Conservation (phyloP, 2,888 invertebrate species). For the Papilio gigon region DNA sequence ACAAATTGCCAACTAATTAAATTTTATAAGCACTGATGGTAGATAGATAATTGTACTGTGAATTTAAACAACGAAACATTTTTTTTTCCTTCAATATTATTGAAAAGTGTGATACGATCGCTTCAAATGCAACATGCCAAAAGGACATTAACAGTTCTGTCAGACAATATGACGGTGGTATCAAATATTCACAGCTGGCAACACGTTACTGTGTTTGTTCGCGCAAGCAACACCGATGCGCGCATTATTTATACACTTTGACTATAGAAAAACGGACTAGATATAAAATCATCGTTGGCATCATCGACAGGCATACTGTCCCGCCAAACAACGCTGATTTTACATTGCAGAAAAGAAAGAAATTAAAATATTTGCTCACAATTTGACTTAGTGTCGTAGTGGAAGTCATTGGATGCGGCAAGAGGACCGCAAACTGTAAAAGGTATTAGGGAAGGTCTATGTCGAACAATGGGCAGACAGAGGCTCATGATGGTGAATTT, state of each 20-base stretch:
- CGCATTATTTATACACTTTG: slow-evolving; percentile 42
- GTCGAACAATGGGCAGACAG: too few relatives aligned
- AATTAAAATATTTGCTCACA: too few relatives aligned
- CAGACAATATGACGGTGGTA: slow-evolving; percentile 72
- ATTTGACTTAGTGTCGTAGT: too few relatives aligned
- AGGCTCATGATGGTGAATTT: too few relatives aligned
- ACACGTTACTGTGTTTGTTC: slow-evolving; percentile 69
- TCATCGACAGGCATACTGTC: too few relatives aligned
- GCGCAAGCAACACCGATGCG: slow-evolving; percentile 65
- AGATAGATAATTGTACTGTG: slow-evolving; percentile 54
- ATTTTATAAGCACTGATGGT: slow-evolving; percentile 46
- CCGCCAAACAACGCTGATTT: too few relatives aligned
- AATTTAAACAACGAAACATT: slow-evolving; percentile 60
- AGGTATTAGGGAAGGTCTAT: too few relatives aligned
- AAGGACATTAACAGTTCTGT: slow-evolving; percentile 78
- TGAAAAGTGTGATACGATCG: slow-evolving; percentile 63
- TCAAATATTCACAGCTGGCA: slow-evolving; percentile 71
- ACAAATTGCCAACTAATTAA: slow-evolving; percentile 46
- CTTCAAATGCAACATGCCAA: slow-evolving; percentile 69
- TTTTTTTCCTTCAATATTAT: slow-evolving; percentile 58
- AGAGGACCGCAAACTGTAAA: too few relatives aligned
- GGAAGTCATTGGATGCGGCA: too few relatives aligned
- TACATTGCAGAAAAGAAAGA: too few relatives aligned
- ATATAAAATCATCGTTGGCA: too few relatives aligned
- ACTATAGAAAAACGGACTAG: background rate